Base-by-base conservation (phyloP, 2,797 vertebrate genomes). In the Malurus leucopterus region DNA sequence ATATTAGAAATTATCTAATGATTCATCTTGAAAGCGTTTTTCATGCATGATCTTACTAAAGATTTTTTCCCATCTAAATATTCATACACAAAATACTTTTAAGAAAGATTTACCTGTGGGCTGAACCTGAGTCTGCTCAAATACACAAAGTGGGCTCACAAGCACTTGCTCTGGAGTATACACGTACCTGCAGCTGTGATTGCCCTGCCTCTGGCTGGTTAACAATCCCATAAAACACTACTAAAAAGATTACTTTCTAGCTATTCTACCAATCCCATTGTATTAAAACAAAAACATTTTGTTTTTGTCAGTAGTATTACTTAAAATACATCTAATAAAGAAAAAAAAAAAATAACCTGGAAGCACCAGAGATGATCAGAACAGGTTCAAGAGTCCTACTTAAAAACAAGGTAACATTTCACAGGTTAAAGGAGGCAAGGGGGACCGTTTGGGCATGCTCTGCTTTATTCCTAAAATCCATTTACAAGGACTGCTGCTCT, bases 1-100 rank as follows among this genome's bases (percentile, higher is more conserved):
- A 24, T 63, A 81, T 47, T 78, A 91, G 53, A 90, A 72, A 90
- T 77, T 59, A 89, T 30, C 32, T 36, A 65, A 68, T 84, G 73
- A 92, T 84, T 92, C 67, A 90, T 84, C 61, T 38, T 84, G 18
- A 76, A 90, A 83, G 46, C 23, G 46, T 76, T 92, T 91, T 88
- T 84, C 83, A 59, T n/a, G 71, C n/a, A 68, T 50, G 40, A 3
- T 64, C 26, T 53, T 84, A 65, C 38, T 63, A 43, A 72, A 73
- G 24, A 63, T 9, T 30, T 38, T 76, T 70, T 78, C 14, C 29
- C 41, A 70, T 54, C 43, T 84, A 86, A 92, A 89, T 72, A 83
- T 51, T 92, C 67, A 70, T n/a, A 59, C 13, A 71, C 4, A 70
- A 78, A 87, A 73, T 47, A 50, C 34, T 67, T 93, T 43, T 3